Evolutionary conservation across 2,888 invertebrate genomes (phyloP).

Genomic region (Caenorhabditis japonica): DNA sequence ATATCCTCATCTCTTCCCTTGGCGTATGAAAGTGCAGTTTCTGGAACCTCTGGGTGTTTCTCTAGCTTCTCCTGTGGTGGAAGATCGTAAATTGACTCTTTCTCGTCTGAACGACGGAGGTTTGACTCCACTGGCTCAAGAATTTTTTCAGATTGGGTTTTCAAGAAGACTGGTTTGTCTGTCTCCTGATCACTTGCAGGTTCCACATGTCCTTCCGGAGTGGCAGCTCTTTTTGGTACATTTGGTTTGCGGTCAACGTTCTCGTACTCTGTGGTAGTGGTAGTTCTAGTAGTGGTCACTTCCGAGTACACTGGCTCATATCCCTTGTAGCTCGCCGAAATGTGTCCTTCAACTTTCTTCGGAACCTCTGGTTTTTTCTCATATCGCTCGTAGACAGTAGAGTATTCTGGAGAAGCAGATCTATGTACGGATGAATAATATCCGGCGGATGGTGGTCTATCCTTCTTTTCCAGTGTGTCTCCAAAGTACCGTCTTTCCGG

Average conservation of each 20-base stretch:
- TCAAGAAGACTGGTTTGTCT: slow-evolving; percentile 42
- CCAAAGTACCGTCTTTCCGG: slow-evolving; percentile 59
- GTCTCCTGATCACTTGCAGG: slow-evolving; percentile 28
- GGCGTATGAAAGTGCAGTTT: slow-evolving; percentile 26
- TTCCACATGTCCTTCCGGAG: slow-evolving; percentile 51
- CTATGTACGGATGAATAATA: slow-evolving; percentile 38
- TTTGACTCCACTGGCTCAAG: slow-evolving; percentile 38
- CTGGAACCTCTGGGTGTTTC: slow-evolving; percentile 32
- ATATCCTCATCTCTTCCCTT: slow-evolving; percentile 36
- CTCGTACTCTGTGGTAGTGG: slow-evolving; percentile 54
- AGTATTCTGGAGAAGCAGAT: slow-evolving; percentile 56
- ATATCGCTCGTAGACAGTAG: slow-evolving; percentile 59
- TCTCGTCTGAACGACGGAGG: slow-evolving; percentile 57
- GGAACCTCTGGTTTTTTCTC: slow-evolving; percentile 52
- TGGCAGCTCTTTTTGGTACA: slow-evolving; percentile 44
- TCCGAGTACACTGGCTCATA: slow-evolving; percentile 56
- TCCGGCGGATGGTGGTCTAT: slow-evolving; percentile 41
- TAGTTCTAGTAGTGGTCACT: slow-evolving; percentile 54
- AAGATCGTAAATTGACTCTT: slow-evolving; percentile 61
- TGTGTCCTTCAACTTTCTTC: slow-evolving; percentile 45
- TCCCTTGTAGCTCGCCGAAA: slow-evolving; percentile 46
- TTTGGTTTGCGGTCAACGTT: slow-evolving; percentile 48
- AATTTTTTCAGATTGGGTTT: slow-evolving; percentile 63
- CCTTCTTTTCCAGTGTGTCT: slow-evolving; percentile 56
- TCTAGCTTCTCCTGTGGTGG: slow-evolving; percentile 54